phyloP scores from a whole-genome alignment of 2,113 vertebrate species.

The Microtus ochrogaster region DNA sequence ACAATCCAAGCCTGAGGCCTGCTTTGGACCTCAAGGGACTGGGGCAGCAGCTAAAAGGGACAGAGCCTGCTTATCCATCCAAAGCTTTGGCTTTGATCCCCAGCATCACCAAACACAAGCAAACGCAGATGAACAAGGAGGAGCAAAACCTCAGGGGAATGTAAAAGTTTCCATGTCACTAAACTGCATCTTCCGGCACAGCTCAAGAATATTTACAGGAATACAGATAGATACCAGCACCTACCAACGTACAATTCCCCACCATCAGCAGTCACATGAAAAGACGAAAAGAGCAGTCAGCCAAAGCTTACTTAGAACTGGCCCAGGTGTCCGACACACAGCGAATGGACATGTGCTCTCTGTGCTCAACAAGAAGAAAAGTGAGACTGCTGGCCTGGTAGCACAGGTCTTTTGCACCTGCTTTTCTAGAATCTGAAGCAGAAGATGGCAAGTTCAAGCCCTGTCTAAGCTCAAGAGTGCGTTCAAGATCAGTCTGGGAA shows the following conservation, averaged over 20 bases:
- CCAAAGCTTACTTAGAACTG: neutral
- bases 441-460: neutral
- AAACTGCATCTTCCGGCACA: neutral
- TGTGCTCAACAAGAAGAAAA: neutral
- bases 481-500: neutral
- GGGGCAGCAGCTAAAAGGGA: neutral
- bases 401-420: neutral
- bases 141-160: neutral
- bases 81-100: neutral
- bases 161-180: neutral
- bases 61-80: neutral
- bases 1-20: neutral
- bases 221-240: neutral
- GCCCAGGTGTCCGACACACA: neutral
- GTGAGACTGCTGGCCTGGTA: too few relatives aligned
- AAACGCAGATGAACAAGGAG: neutral
- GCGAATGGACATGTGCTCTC: neutral
- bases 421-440: neutral
- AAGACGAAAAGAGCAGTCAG: neutral
- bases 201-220: neutral
- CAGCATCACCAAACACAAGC: neutral
- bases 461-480: neutral
- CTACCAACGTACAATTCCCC: neutral
- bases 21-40: neutral
- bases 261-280: neutral